Evolutionary conservation across 30 jellyfish, hydroid and myxozoan genomes (phyloP), one percentile per base, ranked within the genome.

Genomic region (Phacellophora camtschatica): DNA sequence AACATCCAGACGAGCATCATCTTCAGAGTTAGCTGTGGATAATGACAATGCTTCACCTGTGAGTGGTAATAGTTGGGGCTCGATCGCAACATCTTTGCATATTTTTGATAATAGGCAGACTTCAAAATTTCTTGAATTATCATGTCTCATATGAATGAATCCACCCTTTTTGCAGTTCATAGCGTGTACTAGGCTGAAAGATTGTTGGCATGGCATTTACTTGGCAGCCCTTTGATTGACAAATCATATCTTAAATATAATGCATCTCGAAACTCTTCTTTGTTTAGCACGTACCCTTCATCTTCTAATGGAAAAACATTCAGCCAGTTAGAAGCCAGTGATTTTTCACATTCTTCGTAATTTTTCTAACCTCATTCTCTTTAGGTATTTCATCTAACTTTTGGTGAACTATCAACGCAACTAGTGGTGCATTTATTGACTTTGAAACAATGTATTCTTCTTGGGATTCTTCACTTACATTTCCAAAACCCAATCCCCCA

Each of bases 181-280:
- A 15, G 84, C 50, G 43, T 70, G 84, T 5, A 30, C 11, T 5
- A 45, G 11, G 16, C 43, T 72, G 30, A 72, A 72, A 5, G 77
- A 10, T 29, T 72, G 56, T 29, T 72, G 24, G 49, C 48, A 34
- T 77, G 82, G 42, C 66, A 68, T 43, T 43, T 68, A 68, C 68
- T 68, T 68, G 82, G 86, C 77, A 72, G 86, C 5, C 74, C 75
- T 72, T 72, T 72, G 7, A 72, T 2, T 5, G 77, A 7, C 78
- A 72, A 9, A 72, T 34, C 35, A 33, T 72, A 72, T 51, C 86
- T 72, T 49, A 72, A 46, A 51, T 8, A 51, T 25, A 72, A 33
- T 18, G 77, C 86, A 46, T 51, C 86, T 12, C 29, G 24, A 72
- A 72, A 54, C 43, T 72, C 69, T 58, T 72, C 74, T 30, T 70